phyloP scores from a whole-genome alignment of 2,888 invertebrate species.

The Sympetrum striolatum region DNA sequence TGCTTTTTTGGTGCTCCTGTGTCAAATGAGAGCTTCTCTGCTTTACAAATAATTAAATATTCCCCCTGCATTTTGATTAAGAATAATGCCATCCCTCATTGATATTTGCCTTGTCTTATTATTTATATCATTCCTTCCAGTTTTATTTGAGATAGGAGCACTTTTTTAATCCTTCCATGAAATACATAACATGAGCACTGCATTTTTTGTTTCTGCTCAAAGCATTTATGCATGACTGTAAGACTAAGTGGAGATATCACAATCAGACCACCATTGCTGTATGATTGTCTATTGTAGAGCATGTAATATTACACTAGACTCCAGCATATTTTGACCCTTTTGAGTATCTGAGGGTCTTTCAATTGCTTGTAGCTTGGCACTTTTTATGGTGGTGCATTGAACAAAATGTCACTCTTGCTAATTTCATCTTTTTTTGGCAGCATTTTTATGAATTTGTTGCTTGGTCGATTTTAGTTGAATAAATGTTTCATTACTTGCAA shows the following conservation, averaged over 20 bases:
- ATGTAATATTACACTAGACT: slow-evolving; percentile 26
- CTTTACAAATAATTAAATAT: background rate
- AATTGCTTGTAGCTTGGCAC: slow-evolving; percentile 37
- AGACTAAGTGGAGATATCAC: background rate
- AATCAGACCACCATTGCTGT: slow-evolving; percentile 26
- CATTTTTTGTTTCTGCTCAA: slow-evolving; percentile 35
- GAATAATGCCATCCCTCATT: background rate
- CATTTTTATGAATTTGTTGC: background rate
- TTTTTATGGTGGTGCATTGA: slow-evolving; percentile 18
- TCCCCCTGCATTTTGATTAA: background rate
- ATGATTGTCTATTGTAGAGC: slow-evolving; percentile 25
- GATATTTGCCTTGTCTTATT: background rate
- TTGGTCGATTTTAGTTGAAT: background rate
- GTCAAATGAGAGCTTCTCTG: slow-evolving; percentile 3
- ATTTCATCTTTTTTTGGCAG: background rate
- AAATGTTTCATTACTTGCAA: background rate
- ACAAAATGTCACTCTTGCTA: background rate
- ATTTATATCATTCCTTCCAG: background rate
- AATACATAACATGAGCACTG: slow-evolving; percentile 42
- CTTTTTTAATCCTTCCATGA: slow-evolving; percentile 28
- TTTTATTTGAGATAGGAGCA: slow-evolving; percentile 39
- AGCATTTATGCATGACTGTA: slow-evolving; percentile 37
- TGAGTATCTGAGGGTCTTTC: background rate
- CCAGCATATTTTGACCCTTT: slow-evolving; percentile 26
- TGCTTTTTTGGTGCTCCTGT: slow-evolving; percentile 41